Conservation (phyloP, 92 coral and sea anemone species). For the Palythoa caribaeorum region DNA sequence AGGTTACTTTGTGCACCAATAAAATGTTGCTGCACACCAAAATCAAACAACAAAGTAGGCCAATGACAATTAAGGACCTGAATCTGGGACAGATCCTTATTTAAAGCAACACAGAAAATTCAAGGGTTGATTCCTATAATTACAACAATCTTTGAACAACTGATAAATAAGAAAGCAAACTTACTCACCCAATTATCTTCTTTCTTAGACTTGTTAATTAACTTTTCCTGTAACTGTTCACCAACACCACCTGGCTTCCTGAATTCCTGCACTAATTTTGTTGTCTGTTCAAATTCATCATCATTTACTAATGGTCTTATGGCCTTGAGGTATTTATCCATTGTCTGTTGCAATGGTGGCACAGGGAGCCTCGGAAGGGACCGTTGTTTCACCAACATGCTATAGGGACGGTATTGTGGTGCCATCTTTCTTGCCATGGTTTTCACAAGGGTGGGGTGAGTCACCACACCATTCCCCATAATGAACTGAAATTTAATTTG, state of each 20-base stretch:
- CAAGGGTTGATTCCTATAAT: too few relatives aligned
- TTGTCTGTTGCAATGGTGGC: slow-evolving; percentile 90
- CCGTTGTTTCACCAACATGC: slow-evolving; percentile 86
- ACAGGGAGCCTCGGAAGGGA: slow-evolving; percentile 92
- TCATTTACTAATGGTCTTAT: slow-evolving; percentile 86
- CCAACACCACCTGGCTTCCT: slow-evolving; percentile 89
- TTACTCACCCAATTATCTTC: slow-evolving; percentile 92
- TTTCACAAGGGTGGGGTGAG: slow-evolving; percentile 25
- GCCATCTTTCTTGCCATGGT: slow-evolving; percentile 21
- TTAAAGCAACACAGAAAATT: too few relatives aligned
- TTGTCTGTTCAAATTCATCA: slow-evolving; percentile 75
- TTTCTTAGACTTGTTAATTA: slow-evolving; percentile 73
- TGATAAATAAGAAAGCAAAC: too few relatives aligned
- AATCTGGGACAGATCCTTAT: too few relatives aligned
- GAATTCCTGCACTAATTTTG: slow-evolving; percentile 81
- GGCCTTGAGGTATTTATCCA: slow-evolving; percentile 90
- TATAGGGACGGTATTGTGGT: slow-evolving; percentile 56
- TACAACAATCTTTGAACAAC: too few relatives aligned
- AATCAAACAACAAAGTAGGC: too few relatives aligned
- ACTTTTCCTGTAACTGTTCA: slow-evolving; percentile 81
- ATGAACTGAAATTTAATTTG: slow-evolving; percentile 10
- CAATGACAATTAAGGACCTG: too few relatives aligned
- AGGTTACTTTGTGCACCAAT: too few relatives aligned
- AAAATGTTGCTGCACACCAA: too few relatives aligned
- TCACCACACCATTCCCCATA: slow-evolving; percentile 15